Evolutionary conservation across 2,888 invertebrate species (phyloP).

Genomic region (Nephrocerus scutellatus): DNA sequence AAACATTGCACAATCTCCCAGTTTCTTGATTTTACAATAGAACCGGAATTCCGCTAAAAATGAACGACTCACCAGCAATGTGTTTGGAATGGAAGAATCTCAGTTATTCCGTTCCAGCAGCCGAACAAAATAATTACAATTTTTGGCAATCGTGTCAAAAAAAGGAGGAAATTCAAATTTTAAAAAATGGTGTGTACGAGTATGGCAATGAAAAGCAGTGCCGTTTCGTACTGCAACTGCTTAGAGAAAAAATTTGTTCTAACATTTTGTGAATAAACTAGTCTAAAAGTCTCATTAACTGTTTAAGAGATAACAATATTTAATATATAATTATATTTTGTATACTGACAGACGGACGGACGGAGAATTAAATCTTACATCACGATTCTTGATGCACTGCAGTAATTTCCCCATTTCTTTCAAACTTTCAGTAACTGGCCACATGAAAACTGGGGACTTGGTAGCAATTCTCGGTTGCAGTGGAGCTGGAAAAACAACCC

Average conservation of each 20-base stretch:
- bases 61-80: conserved; percentile 21
- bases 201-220: too few relatives aligned
- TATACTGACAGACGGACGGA: too few relatives aligned
- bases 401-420: too few relatives aligned
- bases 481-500: conserved; percentile 71
- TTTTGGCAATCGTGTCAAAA: conserved; percentile 41
- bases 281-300: too few relatives aligned
- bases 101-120: conserved; percentile 40
- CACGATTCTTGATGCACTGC: neutral
- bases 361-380: neutral
- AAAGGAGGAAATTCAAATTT: conserved; percentile 33
- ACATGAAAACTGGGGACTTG: conserved; percentile 60
- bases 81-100: conserved; percentile 44
- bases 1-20: too few relatives aligned
- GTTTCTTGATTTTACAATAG: too few relatives aligned
- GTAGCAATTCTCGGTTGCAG: conserved; percentile 70
- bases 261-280: too few relatives aligned
- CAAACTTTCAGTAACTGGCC: conserved; percentile 63
- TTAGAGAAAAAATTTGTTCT: too few relatives aligned
- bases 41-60: too few relatives aligned
- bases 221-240: too few relatives aligned
- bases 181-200: conserved; percentile 35
- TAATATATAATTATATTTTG: too few relatives aligned
- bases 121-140: conserved; percentile 40
- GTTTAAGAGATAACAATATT: too few relatives aligned